Evolutionary conservation across 2,113 vertebrate genomes (phyloP).

Genomic region (Lanius collurio): DNA sequence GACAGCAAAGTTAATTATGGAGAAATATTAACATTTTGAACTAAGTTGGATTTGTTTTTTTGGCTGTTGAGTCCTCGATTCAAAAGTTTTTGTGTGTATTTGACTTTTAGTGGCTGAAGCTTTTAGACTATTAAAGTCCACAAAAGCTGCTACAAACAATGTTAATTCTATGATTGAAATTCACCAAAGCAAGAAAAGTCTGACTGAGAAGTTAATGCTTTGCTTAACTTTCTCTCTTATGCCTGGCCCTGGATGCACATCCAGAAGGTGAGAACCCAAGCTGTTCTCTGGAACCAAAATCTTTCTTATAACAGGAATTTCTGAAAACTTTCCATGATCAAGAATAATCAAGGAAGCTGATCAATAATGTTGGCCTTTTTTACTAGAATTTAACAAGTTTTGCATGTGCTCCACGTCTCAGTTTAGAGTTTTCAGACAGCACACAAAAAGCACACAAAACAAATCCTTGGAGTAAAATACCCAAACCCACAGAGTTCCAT

Average conservation of each 20-base stretch:
- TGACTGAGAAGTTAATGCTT: neutral
- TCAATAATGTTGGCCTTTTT: neutral
- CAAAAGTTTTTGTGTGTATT: neutral
- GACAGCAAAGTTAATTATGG: constrained; percentile 2
- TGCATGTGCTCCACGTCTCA: neutral
- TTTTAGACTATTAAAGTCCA: neutral
- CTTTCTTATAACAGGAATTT: neutral
- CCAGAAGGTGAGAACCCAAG: neutral
- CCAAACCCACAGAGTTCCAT: neutral
- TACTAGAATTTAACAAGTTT: neutral
- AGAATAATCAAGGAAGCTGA: neutral
- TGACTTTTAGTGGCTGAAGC: neutral
- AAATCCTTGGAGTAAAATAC: neutral
- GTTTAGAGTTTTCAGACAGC: neutral
- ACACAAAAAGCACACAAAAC: neutral
- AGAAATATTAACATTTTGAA: constrained; percentile 8
- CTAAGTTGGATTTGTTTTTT: neutral
- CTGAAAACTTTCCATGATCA: neutral
- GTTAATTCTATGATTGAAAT: neutral
- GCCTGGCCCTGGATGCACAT: neutral
- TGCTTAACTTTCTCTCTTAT: neutral
- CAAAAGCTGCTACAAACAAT: neutral
- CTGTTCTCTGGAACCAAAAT: neutral
- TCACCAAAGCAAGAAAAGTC: neutral
- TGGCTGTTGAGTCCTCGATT: neutral